phyloP scores from a whole-genome alignment of 2,113 vertebrate species.

The Sander lucioperca region DNA sequence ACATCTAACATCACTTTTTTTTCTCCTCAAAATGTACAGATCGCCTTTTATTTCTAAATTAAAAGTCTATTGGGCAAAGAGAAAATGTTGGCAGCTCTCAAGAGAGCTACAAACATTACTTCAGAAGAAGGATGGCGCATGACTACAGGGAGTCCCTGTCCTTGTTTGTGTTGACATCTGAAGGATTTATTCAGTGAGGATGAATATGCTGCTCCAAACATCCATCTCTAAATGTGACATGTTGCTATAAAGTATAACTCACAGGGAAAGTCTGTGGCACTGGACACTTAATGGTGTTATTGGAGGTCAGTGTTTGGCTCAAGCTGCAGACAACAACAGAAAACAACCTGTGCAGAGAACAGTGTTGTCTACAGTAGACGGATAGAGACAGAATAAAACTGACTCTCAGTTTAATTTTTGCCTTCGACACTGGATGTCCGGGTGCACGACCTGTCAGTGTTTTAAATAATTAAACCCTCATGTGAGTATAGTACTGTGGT shows the following conservation, averaged over 20 bases:
- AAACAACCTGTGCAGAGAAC: conserved; percentile 16
- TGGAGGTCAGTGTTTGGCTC: conserved; percentile 51
- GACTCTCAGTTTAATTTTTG: conserved; percentile 1
- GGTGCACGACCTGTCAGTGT: neutral
- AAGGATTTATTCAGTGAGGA: conserved; percentile 76
- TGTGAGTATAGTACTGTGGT: no score
- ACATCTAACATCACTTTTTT: conserved; percentile 25
- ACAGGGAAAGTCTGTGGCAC: conserved; percentile 46
- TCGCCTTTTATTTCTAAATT: conserved; percentile 51
- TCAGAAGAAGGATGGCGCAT: conserved; percentile 45
- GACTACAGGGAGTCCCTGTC: conserved; percentile 74
- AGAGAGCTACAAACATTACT: conserved; percentile 44
- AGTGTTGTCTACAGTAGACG: neutral
- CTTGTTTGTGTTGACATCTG: conserved; percentile 69
- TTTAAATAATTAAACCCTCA: neutral
- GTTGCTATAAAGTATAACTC: conserved; percentile 68
- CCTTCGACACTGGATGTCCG: neutral
- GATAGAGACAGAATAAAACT: neutral
- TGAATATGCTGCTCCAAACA: conserved; percentile 71
- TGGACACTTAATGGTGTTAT: conserved; percentile 36
- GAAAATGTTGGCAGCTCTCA: conserved; percentile 39
- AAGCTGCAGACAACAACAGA: conserved; percentile 22
- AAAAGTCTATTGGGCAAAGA: conserved; percentile 28
- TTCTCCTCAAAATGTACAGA: conserved; percentile 36
- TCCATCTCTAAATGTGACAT: conserved; percentile 75